Base-by-base conservation (phyloP, 2,888 invertebrate species). In the Drosophila borealis region DNA sequence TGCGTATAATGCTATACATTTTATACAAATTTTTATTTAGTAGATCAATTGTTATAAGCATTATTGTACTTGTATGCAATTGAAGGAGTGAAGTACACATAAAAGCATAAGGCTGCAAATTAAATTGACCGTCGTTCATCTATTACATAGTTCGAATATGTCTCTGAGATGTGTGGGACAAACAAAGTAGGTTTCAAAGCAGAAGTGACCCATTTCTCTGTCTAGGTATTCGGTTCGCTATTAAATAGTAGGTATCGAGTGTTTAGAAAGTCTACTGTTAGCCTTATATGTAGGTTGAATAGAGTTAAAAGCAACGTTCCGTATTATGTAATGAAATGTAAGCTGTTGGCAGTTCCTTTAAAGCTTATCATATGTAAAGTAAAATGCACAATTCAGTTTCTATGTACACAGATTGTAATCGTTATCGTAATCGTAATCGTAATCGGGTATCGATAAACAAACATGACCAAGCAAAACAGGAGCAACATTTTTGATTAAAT, bases 91-190 rank as follows among this genome's bases (percentile, higher is more conserved):
- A 56, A 19, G 41, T 62, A 66, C 45, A 73, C n/a, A 21, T 45
- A 46, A 44, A 64, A 61, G 72, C 65, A 44, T 70, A 72, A 81
- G 81, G 76, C 64, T 71, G 83, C 81, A 86, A 83, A 80, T 57
- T 1, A 83, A 83, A 83, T 83, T 83, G 76, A 83, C 79, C 55
- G 33, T 65, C 39, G 50, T 54, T 21, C 13, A 37, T 3, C 19
- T 51, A 54, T 29, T 36, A 36, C 17, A 17, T 29, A 34, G 8
- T 17, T 48, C 21, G 19, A 39, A 14, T 59, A 37, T 29, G 17
- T 39, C 45, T 64, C 50, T 45, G 64, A 61, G 45, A 34, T 36
- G 29, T 42, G 14, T 36, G 53, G 51, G 37, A 57, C n/a, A 66
- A 66, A 53, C 33, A 53, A 42, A 46, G 33, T 19, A 41, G 65